phyloP scores from a whole-genome alignment of 2,113 vertebrate genomes.

The Aramus guarauna region DNA sequence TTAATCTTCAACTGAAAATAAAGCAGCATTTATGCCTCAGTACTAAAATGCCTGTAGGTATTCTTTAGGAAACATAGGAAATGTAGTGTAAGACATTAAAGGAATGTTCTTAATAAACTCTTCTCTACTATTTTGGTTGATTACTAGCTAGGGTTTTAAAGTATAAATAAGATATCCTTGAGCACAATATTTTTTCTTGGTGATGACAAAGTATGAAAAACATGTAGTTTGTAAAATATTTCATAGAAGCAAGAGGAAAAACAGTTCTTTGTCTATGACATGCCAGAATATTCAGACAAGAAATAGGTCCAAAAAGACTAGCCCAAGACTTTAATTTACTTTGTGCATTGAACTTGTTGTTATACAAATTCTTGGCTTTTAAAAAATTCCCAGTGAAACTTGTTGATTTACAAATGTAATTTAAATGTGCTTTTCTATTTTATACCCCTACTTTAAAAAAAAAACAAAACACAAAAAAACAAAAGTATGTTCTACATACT shows the following conservation, averaged over 20 bases:
- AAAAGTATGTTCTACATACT: not conserved
- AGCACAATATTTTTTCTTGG: not conserved
- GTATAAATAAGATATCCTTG: not conserved
- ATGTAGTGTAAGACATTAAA: not conserved
- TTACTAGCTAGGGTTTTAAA: not conserved
- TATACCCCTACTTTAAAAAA: not conserved
- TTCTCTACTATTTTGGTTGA: not conserved
- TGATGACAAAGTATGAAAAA: constrained; percentile 5
- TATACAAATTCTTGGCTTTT: not conserved
- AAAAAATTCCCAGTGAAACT: not conserved
- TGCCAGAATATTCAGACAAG: not conserved
- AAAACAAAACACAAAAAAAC: not conserved
- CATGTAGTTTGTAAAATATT: not conserved
- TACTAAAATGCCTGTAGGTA: not conserved
- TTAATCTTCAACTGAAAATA: constrained; percentile 44
- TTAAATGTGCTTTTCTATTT: not conserved
- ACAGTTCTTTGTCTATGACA: not conserved
- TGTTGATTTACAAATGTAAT: not conserved
- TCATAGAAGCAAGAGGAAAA: not conserved
- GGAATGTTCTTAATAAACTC: not conserved
- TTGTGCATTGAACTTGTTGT: not conserved
- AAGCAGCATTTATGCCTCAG: not conserved
- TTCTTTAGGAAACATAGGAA: not conserved
- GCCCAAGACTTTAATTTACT: not conserved
- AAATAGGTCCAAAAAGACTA: not conserved